phyloP scores from a whole-genome alignment of 1,140 invertebrate genomes.

The Platyscapa corneri region DNA sequence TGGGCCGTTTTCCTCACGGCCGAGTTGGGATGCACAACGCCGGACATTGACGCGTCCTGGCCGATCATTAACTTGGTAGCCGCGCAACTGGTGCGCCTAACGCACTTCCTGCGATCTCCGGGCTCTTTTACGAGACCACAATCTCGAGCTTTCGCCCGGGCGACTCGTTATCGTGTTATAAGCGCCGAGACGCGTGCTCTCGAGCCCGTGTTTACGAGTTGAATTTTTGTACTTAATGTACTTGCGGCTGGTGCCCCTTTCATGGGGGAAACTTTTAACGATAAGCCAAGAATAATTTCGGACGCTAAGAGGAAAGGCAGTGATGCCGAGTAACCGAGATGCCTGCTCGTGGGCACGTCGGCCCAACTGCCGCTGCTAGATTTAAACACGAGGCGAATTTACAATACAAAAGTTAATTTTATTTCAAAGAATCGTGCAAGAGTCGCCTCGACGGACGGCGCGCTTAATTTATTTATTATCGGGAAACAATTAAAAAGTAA shows the following conservation, averaged over 20 bases:
- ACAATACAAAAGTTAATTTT: neutral
- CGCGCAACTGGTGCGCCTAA: neutral
- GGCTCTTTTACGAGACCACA: neutral
- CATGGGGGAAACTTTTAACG: slow-evolving; percentile 18
- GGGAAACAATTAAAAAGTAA: neutral
- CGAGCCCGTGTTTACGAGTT: neutral
- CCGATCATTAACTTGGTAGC: neutral
- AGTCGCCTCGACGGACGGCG: neutral
- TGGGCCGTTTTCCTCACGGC: too few species aligned
- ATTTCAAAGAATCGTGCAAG: neutral
- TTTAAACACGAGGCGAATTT: neutral
- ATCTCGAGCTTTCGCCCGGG: neutral
- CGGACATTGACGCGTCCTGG: neutral
- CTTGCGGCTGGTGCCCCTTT: neutral
- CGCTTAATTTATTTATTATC: neutral
- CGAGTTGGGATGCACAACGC: neutral
- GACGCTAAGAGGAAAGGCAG: neutral
- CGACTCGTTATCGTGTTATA: neutral
- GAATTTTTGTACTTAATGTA: neutral
- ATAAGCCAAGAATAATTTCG: slow-evolving; percentile 29
- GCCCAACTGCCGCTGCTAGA: neutral
- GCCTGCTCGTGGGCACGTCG: neutral
- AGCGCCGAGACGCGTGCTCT: neutral
- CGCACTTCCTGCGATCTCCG: neutral
- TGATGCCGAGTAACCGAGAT: neutral